Evolutionary conservation across 2,888 invertebrate species (phyloP).

Genomic region (Dyspetes luteomarginatus): DNA sequence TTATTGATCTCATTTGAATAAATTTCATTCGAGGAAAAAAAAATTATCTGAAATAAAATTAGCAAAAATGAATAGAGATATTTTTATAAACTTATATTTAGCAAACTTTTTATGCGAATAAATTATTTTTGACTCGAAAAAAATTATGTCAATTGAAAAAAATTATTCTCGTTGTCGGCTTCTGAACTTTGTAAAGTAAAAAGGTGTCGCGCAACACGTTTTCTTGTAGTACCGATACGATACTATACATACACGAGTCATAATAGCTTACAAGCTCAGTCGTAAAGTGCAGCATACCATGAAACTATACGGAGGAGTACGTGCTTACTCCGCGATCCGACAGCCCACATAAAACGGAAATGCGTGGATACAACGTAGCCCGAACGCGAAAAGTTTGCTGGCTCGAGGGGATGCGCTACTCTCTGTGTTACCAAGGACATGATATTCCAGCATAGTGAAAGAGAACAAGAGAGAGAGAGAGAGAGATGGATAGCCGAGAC

Average conservation of each 20-base stretch:
- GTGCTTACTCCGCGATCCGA: constrained; percentile 8
- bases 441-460: constrained; percentile 37
- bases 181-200: no score
- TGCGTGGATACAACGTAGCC: constrained; percentile 42
- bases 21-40: no score
- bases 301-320: constrained; percentile 25
- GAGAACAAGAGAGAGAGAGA: constrained; percentile 50
- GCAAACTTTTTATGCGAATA: no score
- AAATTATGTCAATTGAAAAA: no score
- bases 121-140: no score
- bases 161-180: no score
- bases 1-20: no score
- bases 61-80: no score
- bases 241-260: not conserved
- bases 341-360: constrained; percentile 49
- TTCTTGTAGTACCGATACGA: no score
- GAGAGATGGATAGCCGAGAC: constrained; percentile 42
- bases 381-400: constrained; percentile 54
- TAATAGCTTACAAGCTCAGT: constrained; percentile 26
- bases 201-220: not conserved
- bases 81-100: no score
- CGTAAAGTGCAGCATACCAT: constrained; percentile 38
- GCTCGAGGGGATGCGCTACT: constrained; percentile 46
- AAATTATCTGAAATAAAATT: not conserved
- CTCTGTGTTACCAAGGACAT: constrained; percentile 28